Evolutionary conservation across 1,140 invertebrate genomes (phyloP).

Genomic region (Drosophila lowei): DNA sequence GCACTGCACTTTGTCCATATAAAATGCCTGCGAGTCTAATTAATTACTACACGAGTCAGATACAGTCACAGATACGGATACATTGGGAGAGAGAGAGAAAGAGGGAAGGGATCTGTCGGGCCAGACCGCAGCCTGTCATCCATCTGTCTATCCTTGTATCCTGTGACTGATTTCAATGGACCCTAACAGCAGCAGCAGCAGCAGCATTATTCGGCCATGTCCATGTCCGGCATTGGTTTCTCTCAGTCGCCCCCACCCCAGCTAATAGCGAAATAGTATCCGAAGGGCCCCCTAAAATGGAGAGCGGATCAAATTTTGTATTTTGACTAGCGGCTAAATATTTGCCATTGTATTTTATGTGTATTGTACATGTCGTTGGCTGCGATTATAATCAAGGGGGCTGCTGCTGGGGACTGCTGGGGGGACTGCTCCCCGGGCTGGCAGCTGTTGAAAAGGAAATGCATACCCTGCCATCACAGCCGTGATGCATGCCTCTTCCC

Average conservation of each 20-base stretch:
- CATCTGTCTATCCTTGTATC: conserved; percentile 6
- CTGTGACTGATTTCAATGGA: too few species aligned
- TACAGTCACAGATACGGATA: conserved; percentile 8
- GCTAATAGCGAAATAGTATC: too few species aligned
- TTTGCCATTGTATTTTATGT: conserved; percentile 35
- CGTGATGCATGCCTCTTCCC: neutral
- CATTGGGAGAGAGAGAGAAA: conserved; percentile 1
- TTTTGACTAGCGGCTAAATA: conserved; percentile 63
- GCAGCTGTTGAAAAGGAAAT: conserved; percentile 2
- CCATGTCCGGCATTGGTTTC: conserved; percentile 9
- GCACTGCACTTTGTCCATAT: conserved; percentile 58
- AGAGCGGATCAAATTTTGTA: conserved; percentile 25
- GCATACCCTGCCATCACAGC: too few species aligned
- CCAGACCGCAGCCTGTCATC: conserved; percentile 25
- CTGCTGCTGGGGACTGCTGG: neutral
- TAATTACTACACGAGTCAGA: conserved; percentile 58
- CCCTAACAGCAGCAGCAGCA: neutral
- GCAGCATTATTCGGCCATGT: conserved; percentile 21
- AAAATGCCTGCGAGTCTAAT: conserved; percentile 80
- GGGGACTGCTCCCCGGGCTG: neutral
- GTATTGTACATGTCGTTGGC: neutral
- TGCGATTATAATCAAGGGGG: conserved; percentile 16
- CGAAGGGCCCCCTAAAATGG: neutral
- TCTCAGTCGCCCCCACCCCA: too few species aligned
- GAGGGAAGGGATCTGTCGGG: conserved; percentile 7